phyloP scores from a whole-genome alignment of 1,140 invertebrate species.

The Drosophila melanica region DNA sequence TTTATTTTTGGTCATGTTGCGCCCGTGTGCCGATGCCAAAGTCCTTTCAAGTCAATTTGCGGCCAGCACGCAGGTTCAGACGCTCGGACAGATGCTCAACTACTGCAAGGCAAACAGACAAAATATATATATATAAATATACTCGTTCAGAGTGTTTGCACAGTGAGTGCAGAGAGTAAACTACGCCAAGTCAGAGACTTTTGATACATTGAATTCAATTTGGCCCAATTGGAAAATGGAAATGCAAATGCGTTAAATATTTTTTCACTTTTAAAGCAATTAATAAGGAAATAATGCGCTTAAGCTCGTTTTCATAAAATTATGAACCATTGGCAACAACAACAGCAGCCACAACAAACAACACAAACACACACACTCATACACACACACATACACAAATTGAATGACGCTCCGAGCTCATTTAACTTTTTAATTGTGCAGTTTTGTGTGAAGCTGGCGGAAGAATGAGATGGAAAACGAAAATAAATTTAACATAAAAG shows the following conservation, averaged over 20 bases:
- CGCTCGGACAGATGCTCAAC: constrained; percentile 27
- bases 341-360: not conserved
- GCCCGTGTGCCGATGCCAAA: constrained; percentile 16
- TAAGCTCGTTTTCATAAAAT: constrained; percentile 56
- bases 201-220: constrained; percentile 55
- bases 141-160: constrained; percentile 10
- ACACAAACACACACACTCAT: constrained; percentile 11
- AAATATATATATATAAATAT: too few relatives aligned
- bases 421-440: constrained; percentile 81
- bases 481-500: constrained; percentile 66
- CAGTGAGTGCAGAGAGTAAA: constrained; percentile 48
- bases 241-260: constrained; percentile 22
- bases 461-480: constrained; percentile 36
- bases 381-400: constrained; percentile 39
- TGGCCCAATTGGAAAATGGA: constrained; percentile 39
- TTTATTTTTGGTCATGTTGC: constrained; percentile 45
- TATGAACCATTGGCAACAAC: constrained; percentile 18
- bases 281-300: constrained; percentile 59
- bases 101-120: constrained; percentile 25
- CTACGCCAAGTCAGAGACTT: constrained; percentile 21
- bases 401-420: constrained; percentile 58
- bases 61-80: constrained; percentile 43
- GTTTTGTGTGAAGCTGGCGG: constrained; percentile 58
- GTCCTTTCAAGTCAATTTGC: constrained; percentile 71
- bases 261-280: constrained; percentile 49